A percentile compares a stretch with the other conserved stretches of the same genome.
These are phyloP conservation scores for Drosophila mulleri DNA, from an alignment of 2,888 invertebrate species.

Conservation along the genomic window DNA sequence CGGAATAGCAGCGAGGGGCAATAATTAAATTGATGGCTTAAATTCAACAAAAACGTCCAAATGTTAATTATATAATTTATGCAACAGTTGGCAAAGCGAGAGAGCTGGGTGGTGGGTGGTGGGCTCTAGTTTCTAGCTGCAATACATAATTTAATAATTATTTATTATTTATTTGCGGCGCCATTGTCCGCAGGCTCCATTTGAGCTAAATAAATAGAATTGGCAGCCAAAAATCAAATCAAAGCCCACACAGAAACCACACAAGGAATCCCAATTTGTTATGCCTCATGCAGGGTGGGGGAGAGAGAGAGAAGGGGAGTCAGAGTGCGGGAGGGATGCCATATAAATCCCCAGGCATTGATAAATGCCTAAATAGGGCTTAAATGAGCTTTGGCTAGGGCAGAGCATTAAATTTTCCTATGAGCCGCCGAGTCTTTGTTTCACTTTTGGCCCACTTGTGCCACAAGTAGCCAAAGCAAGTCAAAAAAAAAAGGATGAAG, in stretches of 20 bases:
- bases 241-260: slow-evolving; percentile 61
- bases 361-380: slow-evolving; percentile 79
- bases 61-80: slow-evolving; percentile 58
- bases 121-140: neutral
- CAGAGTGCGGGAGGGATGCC: slow-evolving; percentile 26
- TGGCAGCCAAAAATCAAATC: slow-evolving; percentile 72
- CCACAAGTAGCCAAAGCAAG: slow-evolving; percentile 37
- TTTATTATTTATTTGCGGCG: slow-evolving; percentile 7
- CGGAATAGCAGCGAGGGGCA: slow-evolving; percentile 35
- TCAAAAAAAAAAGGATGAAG: slow-evolving; percentile 1
- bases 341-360: slow-evolving; percentile 73
- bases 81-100: slow-evolving; percentile 5
- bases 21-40: slow-evolving; percentile 66
- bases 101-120: too few species aligned
- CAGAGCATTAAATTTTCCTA: slow-evolving; percentile 33
- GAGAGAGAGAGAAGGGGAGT: too few species aligned
- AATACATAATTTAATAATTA: slow-evolving; percentile 10
- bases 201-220: slow-evolving; percentile 59
- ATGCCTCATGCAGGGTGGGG: slow-evolving; percentile 28
- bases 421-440: slow-evolving; percentile 43
- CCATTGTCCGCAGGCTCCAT: slow-evolving; percentile 30
- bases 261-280: slow-evolving; percentile 75
- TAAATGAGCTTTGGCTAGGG: slow-evolving; percentile 71
- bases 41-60: slow-evolving; percentile 25
- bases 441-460: slow-evolving; percentile 29